phyloP scores from a whole-genome alignment of 2,888 invertebrate genomes.

The Mactromeris polynyma region DNA sequence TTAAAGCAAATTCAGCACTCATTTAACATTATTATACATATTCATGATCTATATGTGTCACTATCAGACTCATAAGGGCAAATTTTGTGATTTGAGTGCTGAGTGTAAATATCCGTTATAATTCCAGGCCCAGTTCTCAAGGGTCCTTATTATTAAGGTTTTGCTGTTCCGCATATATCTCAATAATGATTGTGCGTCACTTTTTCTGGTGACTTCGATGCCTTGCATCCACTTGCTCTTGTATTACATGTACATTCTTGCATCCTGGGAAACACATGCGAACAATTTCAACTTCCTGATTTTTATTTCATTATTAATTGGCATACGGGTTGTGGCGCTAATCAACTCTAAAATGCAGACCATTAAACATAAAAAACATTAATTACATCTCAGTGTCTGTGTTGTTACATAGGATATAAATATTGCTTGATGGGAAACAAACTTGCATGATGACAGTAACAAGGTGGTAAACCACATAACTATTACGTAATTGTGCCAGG shows the following conservation, averaged over 20 bases:
- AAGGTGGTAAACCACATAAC: background rate
- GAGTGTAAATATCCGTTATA: too few relatives aligned
- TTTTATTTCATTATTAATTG: slow-evolving; percentile 18
- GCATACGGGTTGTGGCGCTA: slow-evolving; percentile 1
- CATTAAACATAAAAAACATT: background rate
- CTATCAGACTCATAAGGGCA: too few relatives aligned
- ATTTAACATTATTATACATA: too few relatives aligned
- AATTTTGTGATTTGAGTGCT: too few relatives aligned
- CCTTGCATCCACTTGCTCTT: too few relatives aligned
- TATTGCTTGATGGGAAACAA: background rate
- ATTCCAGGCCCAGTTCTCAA: too few relatives aligned
- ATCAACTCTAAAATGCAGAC: slow-evolving; percentile 4
- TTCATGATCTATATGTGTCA: too few relatives aligned
- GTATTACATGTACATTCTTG: background rate
- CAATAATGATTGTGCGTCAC: too few relatives aligned
- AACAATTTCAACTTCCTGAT: background rate
- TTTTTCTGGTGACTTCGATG: too few relatives aligned
- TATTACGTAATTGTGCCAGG: background rate
- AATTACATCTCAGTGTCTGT: background rate
- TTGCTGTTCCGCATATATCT: too few relatives aligned
- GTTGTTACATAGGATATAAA: background rate
- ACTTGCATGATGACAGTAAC: slow-evolving; percentile 3
- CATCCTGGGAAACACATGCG: background rate
- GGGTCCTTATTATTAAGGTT: too few relatives aligned
- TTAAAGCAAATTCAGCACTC: too few relatives aligned